A percentile compares a stretch with the other conserved stretches of the same genome.
phyloP scores from a whole-genome alignment of 2,888 invertebrate genomes.

The Tenthredo livida region DNA sequence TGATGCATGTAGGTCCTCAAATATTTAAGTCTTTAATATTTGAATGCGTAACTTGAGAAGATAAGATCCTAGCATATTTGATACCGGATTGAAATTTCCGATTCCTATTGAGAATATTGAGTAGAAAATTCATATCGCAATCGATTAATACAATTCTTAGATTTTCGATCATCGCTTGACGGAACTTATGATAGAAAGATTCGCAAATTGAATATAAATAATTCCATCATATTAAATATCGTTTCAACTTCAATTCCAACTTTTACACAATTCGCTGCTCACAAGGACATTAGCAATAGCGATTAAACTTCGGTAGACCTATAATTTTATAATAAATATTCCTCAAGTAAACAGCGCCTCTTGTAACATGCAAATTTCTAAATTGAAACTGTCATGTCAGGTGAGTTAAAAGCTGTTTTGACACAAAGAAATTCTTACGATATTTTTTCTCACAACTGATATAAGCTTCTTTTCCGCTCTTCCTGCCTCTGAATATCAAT shows the following conservation, averaged over 20 bases:
- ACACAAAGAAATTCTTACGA: neutral
- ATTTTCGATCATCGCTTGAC: neutral
- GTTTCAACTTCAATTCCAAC: neutral
- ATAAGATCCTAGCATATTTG: neutral
- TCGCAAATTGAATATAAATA: neutral
- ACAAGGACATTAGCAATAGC: neutral
- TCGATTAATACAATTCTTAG: neutral
- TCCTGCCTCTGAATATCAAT: neutral
- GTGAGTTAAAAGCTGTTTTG: neutral
- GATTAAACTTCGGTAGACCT: neutral
- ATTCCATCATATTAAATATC: neutral
- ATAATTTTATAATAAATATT: conserved; percentile 3
- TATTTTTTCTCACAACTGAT: neutral
- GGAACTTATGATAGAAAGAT: neutral
- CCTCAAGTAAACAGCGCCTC: neutral
- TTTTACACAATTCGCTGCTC: neutral
- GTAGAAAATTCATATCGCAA: neutral
- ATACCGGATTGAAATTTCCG: neutral
- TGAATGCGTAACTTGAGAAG: neutral
- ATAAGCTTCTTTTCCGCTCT: neutral
- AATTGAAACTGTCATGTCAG: conserved; percentile 3
- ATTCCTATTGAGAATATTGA: neutral
- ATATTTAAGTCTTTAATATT: neutral
- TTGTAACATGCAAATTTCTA: conserved; percentile 3
- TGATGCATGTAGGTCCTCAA: neutral